Evolutionary conservation across 2,888 invertebrate genomes (phyloP), one percentile per base, ranked within the genome.

Genomic region (Xylophagus ater): DNA sequence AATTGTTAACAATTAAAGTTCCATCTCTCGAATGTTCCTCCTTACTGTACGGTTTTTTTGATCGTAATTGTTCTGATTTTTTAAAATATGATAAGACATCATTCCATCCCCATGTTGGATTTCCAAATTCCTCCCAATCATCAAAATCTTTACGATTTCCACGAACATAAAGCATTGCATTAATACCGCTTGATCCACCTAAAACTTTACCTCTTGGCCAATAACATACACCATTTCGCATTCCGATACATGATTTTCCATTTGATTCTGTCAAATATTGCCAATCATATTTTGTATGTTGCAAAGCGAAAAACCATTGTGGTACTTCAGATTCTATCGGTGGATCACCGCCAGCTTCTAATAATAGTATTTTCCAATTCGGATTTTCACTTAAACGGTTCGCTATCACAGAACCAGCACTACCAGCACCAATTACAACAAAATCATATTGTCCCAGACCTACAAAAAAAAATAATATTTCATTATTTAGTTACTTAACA

Each of bases 61-160:
- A 28, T 55, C 28, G 67, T 62, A 83, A 84, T 56, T 86, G 84
- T 57, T 83, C 69, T 0, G 87, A 86, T 56, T 86, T 86, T 57
- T 78, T 79, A 55, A 87, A 88, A 56, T 83, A 87, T 0, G 78
- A 78, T 34, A 85, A 58, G 0, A 87, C 73, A 45, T 84, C 79
- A 20, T 85, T 73, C 59, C 74, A 88, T 3, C 81, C 66, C 82
- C 82, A 82, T 1, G 73, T 75, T 0, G 54, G 43, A 50, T 76
- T 79, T 0, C 81, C 81, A 24, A 65, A 31, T 1, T 53, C 51
- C 6, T 68, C 66, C 81, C 82, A 82, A 1, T 60, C 53, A 50
- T 82, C 73, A 51, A 71, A 82, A 53, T 82, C 81, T 3, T 53
- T 52, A 3, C 71, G 67, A 57, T 76, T 74, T 0, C 81, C 81